Percentiles rank a stretch among this genome's conserved stretches.
These are phyloP conservation scores for Pardosa pseudoannulata DNA, from an alignment of 2,888 invertebrate species.

Conservation along the genomic window DNA sequence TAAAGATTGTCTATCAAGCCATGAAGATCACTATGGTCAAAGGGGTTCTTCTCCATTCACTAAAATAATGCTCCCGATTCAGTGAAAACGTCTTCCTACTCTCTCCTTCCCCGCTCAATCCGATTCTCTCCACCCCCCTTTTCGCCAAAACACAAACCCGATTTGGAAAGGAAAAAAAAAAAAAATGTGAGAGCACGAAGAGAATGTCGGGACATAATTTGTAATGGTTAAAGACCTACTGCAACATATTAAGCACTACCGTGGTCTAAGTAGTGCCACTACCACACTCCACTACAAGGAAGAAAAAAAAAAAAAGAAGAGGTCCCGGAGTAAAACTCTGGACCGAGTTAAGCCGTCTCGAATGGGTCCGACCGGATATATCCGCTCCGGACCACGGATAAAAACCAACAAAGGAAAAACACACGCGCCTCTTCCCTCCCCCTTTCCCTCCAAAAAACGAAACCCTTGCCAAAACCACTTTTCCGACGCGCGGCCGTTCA, in stretches of 20 bases:
- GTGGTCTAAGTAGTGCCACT: not conserved
- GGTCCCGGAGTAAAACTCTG: no score
- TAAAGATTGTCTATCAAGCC: no score
- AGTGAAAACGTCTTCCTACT: no score
- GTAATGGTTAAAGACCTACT: conserved; percentile 14
- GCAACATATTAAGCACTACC: conserved; percentile 1
- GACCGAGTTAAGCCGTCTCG: not conserved
- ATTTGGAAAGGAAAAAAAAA: no score
- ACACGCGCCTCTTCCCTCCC: not conserved
- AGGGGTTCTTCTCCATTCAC: no score
- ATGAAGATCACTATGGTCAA: no score
- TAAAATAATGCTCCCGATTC: no score
- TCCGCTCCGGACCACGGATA: conserved; percentile 17
- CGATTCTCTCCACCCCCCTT: no score
- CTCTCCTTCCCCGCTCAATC: no score
- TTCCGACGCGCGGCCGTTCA: conserved; percentile 1
- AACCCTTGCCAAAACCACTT: conserved; percentile 19
- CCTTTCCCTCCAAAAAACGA: not conserved
- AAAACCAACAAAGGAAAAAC: not conserved
- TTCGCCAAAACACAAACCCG: not conserved
- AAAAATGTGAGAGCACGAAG: not conserved
- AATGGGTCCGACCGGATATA: not conserved
- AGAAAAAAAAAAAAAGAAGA: not conserved
- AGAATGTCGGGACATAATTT: not conserved
- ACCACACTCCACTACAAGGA: not conserved